These are phyloP conservation scores for Castor canadensis DNA, from an alignment of 2,113 vertebrate species.

Conservation along the genomic window DNA sequence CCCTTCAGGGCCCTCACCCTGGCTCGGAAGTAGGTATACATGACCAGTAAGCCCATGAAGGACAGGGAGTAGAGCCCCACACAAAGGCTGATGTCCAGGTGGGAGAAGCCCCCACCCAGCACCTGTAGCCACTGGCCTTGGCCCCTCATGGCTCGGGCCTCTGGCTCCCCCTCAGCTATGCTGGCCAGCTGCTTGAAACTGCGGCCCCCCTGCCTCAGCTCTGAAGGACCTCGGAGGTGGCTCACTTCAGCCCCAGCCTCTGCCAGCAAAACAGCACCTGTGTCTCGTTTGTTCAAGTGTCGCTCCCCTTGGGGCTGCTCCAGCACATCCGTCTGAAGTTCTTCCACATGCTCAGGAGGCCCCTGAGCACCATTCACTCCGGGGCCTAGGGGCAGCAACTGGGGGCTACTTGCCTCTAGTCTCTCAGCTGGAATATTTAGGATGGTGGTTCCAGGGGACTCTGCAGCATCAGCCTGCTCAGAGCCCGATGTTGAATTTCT, in stretches of 20 bases:
- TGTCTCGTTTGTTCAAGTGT: constrained; percentile 77
- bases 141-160: neutral
- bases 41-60: constrained; percentile 89
- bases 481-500: neutral
- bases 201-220: constrained; percentile 78
- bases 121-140: constrained; percentile 86
- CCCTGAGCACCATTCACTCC: neutral
- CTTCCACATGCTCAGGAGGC: neutral
- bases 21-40: constrained; percentile 92
- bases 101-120: constrained; percentile 91
- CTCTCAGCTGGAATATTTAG: neutral
- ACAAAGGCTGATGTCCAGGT: constrained; percentile 92
- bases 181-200: constrained; percentile 66
- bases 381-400: constrained; percentile 71
- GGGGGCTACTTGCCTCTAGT: neutral
- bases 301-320: constrained; percentile 60
- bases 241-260: neutral
- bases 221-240: constrained; percentile 62
- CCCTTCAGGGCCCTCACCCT: constrained; percentile 82
- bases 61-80: constrained; percentile 92
- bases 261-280: neutral
- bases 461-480: neutral
- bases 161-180: constrained; percentile 38
- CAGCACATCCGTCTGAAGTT: constrained; percentile 52
- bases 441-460: neutral